These are phyloP conservation scores for Falco novaeseelandiae DNA, from an alignment of 2,797 vertebrate genomes.

Conservation along the genomic window DNA sequence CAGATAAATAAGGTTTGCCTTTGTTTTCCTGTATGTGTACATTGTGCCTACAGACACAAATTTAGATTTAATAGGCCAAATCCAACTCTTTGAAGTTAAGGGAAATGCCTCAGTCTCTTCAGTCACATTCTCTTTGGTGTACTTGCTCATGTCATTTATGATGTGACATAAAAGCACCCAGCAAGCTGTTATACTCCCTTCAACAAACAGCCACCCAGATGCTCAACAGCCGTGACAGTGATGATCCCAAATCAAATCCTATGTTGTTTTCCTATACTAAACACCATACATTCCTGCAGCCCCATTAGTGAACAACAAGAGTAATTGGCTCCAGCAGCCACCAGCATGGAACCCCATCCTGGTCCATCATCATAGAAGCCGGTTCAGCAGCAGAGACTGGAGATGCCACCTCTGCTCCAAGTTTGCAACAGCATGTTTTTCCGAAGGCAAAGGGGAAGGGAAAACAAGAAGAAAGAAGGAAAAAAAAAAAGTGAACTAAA, in stretches of 20 bases:
- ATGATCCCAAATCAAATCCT: not conserved
- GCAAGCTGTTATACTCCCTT: not conserved
- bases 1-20: not conserved
- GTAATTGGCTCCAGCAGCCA: not conserved
- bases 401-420: not conserved
- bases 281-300: not conserved
- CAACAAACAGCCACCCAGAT: not conserved
- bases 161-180: not conserved
- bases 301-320: rapidly evolving
- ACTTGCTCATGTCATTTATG: not conserved
- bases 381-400: not conserved
- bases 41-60: not conserved
- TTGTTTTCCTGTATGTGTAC: not conserved
- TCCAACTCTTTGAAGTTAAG: not conserved
- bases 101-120: not conserved
- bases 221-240: not conserved
- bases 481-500: not conserved
- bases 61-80: not conserved
- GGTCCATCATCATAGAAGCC: not conserved
- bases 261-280: not conserved
- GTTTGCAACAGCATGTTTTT: not conserved
- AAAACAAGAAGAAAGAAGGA: not conserved
- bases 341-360: not conserved
- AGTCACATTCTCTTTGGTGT: not conserved
- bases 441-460: not conserved